phyloP scores from a whole-genome alignment of 2,113 vertebrate species.

The Erythrolamprus reginae region DNA sequence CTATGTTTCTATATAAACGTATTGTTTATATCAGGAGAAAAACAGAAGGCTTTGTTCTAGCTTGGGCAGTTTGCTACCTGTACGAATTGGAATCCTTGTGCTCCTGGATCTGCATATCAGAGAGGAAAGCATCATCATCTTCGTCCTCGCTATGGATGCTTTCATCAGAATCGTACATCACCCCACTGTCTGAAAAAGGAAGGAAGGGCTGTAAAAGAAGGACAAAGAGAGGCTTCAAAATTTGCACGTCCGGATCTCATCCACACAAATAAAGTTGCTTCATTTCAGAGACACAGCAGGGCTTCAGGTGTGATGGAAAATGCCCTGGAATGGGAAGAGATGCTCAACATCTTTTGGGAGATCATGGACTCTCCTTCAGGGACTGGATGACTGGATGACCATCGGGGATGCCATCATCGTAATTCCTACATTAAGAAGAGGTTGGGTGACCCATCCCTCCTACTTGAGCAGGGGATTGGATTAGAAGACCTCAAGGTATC shows the following conservation, averaged over 20 bases:
- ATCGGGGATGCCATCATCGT: neutral
- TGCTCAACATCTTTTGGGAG: neutral
- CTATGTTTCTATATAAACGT: too few relatives aligned
- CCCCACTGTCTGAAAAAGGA: constrained; percentile 88
- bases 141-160: constrained; percentile 90
- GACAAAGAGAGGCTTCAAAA: constrained; percentile 27
- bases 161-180: constrained; percentile 94
- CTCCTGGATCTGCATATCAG: constrained; percentile 89
- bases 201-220: constrained; percentile 87
- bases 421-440: neutral
- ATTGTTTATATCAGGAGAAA: neutral
- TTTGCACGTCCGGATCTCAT: neutral
- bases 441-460: neutral
- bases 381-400: neutral
- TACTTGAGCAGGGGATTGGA: neutral
- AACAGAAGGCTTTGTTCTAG: neutral
- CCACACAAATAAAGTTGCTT: neutral
- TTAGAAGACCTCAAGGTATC: neutral
- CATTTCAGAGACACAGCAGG: neutral
- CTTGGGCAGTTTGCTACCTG: constrained; percentile 71
- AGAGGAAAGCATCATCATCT: constrained; percentile 89
- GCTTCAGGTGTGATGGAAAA: neutral
- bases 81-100: constrained; percentile 93
- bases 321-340: neutral
- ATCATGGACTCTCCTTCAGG: neutral